Evolutionary conservation across 2,888 invertebrate species (phyloP).

Genomic region (Chrysina gloriosa): DNA sequence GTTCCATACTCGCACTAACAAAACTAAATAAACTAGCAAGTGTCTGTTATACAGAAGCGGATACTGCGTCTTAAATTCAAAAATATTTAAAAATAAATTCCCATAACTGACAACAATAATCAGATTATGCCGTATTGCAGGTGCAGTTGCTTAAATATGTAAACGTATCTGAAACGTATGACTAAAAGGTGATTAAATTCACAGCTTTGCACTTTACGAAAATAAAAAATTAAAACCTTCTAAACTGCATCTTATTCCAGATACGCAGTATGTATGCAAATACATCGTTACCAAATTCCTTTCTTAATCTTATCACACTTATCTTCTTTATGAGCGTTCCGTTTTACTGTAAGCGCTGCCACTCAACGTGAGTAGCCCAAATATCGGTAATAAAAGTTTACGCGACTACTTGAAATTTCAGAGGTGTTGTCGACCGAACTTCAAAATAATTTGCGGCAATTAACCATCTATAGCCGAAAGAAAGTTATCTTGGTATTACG

Average conservation of each 20-base stretch:
- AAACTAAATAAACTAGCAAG: too few species aligned
- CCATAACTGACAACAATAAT: neutral
- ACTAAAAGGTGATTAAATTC: neutral
- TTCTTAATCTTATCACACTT: neutral
- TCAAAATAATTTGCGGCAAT: conserved; percentile 1
- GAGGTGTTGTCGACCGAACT: neutral
- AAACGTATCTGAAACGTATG: neutral
- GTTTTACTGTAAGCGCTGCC: conserved; percentile 20
- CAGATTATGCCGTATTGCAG: neutral
- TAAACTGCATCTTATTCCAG: neutral
- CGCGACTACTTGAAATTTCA: conserved; percentile 10
- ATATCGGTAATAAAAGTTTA: conserved; percentile 6
- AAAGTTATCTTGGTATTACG: neutral
- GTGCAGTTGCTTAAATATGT: neutral
- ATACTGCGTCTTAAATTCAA: too few species aligned
- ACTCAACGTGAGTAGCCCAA: conserved; percentile 5
- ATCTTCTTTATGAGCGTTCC: conserved; percentile 4
- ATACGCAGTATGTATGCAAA: neutral
- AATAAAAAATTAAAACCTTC: neutral
- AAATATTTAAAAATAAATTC: neutral
- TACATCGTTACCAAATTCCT: neutral
- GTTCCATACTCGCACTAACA: too few species aligned
- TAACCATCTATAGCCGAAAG: conserved; percentile 6
- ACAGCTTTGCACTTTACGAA: neutral
- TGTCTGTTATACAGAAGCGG: too few species aligned